Evolutionary conservation across 1,140 invertebrate species (phyloP).

Genomic region (Globodera rostochiensis): DNA sequence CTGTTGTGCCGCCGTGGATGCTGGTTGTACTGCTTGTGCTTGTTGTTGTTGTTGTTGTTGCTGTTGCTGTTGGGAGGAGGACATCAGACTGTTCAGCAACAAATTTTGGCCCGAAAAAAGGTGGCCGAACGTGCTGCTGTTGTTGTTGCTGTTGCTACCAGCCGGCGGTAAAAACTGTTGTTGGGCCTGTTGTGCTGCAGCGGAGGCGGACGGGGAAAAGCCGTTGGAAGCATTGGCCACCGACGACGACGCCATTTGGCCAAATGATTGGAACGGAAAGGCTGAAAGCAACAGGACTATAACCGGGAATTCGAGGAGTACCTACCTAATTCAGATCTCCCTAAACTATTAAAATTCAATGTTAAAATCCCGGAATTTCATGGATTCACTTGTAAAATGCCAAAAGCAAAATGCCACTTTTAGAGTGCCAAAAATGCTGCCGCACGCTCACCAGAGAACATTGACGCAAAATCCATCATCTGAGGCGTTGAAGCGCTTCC

Average conservation of each 20-base stretch:
- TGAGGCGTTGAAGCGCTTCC: slow-evolving; percentile 26
- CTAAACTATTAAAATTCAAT: not conserved
- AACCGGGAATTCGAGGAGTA: not conserved
- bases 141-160: not conserved
- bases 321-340: too few species aligned
- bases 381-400: too few species aligned
- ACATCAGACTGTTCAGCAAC: slow-evolving; percentile 9
- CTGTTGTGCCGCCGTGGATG: not conserved
- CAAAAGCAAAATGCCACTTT: too few species aligned
- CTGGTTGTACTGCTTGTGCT: not conserved
- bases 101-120: slow-evolving; percentile 10
- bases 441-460: slow-evolving; percentile 21
- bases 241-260: slow-evolving; percentile 17
- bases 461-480: slow-evolving; percentile 15
- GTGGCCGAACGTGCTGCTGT: slow-evolving; percentile 5
- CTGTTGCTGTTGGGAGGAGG: not conserved
- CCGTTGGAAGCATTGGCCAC: not conserved
- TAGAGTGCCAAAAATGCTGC: too few species aligned
- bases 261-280: slow-evolving; percentile 33
- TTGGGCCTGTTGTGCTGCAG: not conserved
- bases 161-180: not conserved
- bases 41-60: not conserved
- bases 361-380: not conserved
- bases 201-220: not conserved
- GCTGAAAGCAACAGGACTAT: not conserved